Evolutionary conservation across 2,113 vertebrate species (phyloP).

Genomic region (Campylorhamphus procurvoides): DNA sequence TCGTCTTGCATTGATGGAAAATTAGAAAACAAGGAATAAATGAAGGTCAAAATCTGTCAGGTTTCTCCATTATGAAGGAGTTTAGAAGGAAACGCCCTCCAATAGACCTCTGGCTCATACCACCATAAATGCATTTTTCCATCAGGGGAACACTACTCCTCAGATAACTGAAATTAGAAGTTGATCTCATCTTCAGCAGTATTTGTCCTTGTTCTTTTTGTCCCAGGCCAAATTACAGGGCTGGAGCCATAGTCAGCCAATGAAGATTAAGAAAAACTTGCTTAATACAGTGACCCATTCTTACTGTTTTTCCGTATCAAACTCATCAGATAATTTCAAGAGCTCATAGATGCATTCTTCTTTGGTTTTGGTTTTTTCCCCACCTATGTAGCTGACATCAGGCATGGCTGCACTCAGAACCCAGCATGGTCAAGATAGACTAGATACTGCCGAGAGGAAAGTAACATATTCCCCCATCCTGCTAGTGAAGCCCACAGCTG

Average conservation of each 20-base stretch:
- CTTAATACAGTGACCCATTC: background rate
- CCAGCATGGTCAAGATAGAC: background rate
- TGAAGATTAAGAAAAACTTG: background rate
- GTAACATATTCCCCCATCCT: background rate
- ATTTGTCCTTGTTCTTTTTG: background rate
- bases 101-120: background rate
- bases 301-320: background rate
- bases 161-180: conserved; percentile 26
- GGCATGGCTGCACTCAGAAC: background rate
- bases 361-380: background rate
- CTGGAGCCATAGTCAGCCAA: background rate
- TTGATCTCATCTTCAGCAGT: background rate
- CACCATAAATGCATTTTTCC: background rate
- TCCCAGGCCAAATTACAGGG: background rate
- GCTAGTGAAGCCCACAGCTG: background rate
- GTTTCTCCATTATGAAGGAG: background rate
- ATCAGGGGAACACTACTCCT: background rate
- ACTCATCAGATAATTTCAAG: background rate
- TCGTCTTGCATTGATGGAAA: background rate
- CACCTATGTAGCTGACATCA: background rate
- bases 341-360: background rate
- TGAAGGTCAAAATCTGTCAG: background rate
- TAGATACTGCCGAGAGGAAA: background rate
- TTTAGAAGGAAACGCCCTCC: background rate
- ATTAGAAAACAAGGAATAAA: background rate